Conservation (phyloP, 2,113 vertebrate genomes). For the Crotalus horridus region DNA sequence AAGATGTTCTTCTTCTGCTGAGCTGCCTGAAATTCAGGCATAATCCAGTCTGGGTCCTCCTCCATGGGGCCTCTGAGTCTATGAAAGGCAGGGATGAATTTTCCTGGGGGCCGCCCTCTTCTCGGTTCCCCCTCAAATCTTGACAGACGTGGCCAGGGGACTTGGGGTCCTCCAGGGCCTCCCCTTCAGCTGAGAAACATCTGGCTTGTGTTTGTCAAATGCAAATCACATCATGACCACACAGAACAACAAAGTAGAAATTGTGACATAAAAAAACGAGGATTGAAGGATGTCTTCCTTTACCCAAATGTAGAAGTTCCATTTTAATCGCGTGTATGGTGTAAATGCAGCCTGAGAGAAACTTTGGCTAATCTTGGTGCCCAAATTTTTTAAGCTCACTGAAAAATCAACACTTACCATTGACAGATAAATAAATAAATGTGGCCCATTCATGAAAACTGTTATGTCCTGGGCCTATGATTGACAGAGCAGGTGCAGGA, state of each 20-base stretch:
- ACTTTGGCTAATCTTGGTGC: neutral
- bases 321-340: neutral
- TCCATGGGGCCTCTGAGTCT: conserved; percentile 27
- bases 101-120: neutral
- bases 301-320: neutral
- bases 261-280: neutral
- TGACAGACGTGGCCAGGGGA: neutral
- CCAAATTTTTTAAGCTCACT: neutral
- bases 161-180: neutral
- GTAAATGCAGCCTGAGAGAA: neutral
- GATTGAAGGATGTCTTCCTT: neutral
- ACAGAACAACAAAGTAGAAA: neutral
- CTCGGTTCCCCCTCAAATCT: too few relatives aligned
- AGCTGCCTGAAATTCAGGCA: neutral
- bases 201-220: neutral
- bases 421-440: too few relatives aligned
- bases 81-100: neutral
- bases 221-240: neutral
- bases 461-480: too few relatives aligned
- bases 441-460: neutral
- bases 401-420: neutral
- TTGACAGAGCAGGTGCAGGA: too few relatives aligned
- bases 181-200: neutral
- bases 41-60: neutral
- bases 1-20: neutral